These are phyloP conservation scores for Cryptoprocta ferox DNA, from an alignment of 2,797 vertebrate species.

Conservation along the genomic window DNA sequence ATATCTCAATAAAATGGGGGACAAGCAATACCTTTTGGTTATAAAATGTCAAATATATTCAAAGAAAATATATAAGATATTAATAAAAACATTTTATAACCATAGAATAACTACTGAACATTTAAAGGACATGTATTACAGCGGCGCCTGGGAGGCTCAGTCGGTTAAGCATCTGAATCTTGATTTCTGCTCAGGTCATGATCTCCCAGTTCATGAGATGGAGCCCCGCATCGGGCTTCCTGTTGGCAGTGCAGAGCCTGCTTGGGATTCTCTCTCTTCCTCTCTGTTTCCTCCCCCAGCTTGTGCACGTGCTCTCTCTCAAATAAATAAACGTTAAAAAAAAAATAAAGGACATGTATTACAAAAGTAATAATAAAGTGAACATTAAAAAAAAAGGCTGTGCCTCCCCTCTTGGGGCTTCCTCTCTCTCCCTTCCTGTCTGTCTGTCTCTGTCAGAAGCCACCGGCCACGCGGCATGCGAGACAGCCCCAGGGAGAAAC, in stretches of 20 bases:
- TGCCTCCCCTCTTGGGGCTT: not conserved
- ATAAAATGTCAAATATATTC: not conserved
- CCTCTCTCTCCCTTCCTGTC: not conserved
- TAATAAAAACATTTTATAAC: not conserved
- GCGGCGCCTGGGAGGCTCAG: no score
- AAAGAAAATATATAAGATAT: not conserved
- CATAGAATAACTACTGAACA: not conserved
- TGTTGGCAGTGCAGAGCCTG: no score
- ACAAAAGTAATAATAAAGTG: not conserved
- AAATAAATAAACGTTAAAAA: no score
- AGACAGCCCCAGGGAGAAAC: not conserved
- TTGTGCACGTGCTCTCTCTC: no score
- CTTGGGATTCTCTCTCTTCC: no score
- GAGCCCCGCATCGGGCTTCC: no score
- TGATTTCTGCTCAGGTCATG: no score
- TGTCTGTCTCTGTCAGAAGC: not conserved
- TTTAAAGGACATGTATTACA: not conserved
- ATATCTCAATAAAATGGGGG: not conserved
- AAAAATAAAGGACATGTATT: not conserved
- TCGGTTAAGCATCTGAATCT: no score
- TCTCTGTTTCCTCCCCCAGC: no score
- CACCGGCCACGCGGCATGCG: not conserved
- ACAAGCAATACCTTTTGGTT: not conserved
- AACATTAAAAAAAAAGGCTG: not conserved
- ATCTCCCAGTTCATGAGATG: no score